Evolutionary conservation across 2,113 vertebrate species (phyloP).

Genomic region (Etheostoma cragini): DNA sequence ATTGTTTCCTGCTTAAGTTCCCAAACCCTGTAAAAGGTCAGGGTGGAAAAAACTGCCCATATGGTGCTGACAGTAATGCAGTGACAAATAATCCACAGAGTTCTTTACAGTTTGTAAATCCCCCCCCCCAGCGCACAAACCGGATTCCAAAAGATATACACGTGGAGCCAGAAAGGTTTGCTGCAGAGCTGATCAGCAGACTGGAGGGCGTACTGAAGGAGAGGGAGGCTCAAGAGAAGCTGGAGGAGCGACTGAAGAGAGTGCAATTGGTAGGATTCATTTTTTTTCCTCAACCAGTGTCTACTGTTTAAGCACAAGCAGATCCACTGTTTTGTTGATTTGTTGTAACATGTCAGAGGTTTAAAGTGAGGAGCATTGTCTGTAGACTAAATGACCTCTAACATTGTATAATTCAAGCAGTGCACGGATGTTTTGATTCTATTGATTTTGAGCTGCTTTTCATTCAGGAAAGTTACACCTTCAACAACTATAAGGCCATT

Average conservation of each 20-base stretch:
- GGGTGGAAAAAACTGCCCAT: not conserved
- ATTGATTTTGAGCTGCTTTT: not conserved
- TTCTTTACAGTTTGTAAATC: slow-evolving; percentile 32
- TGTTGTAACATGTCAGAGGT: not conserved
- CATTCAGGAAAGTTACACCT: not conserved
- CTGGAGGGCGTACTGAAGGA: slow-evolving; percentile 91
- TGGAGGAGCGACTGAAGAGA: slow-evolving; percentile 91
- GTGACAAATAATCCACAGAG: not conserved
- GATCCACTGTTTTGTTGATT: slow-evolving; percentile 20
- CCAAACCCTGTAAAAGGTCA: slow-evolving; percentile 19
- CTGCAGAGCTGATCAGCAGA: slow-evolving; percentile 92
- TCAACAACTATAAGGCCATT: not conserved
- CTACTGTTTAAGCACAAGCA: slow-evolving; percentile 14
- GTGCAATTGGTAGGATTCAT: slow-evolving; percentile 86
- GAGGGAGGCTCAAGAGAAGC: slow-evolving; percentile 89
- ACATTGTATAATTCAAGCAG: not conserved
- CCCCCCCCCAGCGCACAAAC: slow-evolving; percentile 86
- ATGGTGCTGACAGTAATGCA: slow-evolving; percentile 17
- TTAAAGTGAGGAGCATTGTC: not conserved
- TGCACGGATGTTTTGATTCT: not conserved
- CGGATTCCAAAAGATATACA: slow-evolving; percentile 95
- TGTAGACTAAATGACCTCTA: not conserved
- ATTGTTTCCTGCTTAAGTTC: slow-evolving; percentile 27
- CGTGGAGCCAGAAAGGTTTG: slow-evolving; percentile 93
- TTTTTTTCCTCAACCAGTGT: not conserved